Conservation (phyloP, 2,888 invertebrate genomes). For the Drosophila demipolita region DNA sequence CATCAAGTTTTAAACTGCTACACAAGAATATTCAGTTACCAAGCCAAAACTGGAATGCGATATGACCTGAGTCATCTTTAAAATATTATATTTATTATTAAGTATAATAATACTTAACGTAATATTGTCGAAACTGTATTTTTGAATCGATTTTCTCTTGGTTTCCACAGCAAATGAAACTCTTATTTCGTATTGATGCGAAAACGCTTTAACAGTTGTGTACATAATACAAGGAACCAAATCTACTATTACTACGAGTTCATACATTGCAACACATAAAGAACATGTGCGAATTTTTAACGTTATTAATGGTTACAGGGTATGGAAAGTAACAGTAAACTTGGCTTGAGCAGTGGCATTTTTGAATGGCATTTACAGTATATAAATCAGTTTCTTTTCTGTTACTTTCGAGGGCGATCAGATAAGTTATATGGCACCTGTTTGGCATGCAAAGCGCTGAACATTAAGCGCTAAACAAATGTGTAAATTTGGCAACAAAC, state of each 20-base stretch:
- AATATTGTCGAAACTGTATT: neutral
- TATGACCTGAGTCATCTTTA: neutral
- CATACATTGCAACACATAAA: neutral
- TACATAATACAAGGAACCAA: neutral
- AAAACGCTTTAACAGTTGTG: neutral
- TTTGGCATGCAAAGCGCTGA: slow-evolving; percentile 70
- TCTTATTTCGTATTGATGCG: neutral
- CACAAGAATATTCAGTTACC: neutral
- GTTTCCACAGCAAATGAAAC: neutral
- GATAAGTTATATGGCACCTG: slow-evolving; percentile 76
- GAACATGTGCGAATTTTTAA: neutral
- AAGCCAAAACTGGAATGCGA: neutral
- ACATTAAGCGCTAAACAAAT: slow-evolving; percentile 76
- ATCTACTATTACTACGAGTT: neutral
- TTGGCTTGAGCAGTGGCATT: slow-evolving; percentile 32
- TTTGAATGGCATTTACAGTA: slow-evolving; percentile 47
- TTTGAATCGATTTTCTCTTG: neutral
- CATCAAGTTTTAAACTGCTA: neutral
- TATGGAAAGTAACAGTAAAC: slow-evolving; percentile 31
- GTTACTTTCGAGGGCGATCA: slow-evolving; percentile 46
- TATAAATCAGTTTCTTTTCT: slow-evolving; percentile 71
- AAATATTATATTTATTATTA: neutral
- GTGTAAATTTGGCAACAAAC: slow-evolving; percentile 49
- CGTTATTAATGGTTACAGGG: slow-evolving; percentile 4
- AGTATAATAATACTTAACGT: neutral